A percentile compares a stretch with the other conserved stretches of the same genome.
Evolutionary conservation across 2,797 vertebrate genomes (phyloP).

Genomic region (Syngnathus rostellatus): DNA sequence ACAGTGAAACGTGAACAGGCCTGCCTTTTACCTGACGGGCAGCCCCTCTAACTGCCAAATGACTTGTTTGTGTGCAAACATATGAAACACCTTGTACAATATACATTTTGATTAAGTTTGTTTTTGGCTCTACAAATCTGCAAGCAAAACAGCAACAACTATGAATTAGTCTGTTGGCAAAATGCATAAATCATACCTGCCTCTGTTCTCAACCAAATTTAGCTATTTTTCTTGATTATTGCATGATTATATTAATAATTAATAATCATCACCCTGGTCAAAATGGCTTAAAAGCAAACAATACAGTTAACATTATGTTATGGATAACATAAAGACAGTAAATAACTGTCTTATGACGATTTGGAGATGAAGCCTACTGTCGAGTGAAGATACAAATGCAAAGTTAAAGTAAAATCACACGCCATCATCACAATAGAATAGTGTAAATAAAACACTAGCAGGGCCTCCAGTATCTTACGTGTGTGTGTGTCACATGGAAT

Average conservation of each 20-base stretch:
- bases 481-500: conserved; percentile 11
- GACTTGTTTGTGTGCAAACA: conserved; percentile 13
- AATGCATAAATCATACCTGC: not conserved
- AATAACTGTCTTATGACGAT: not conserved
- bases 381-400: conserved; percentile 12
- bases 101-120: not conserved
- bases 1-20: conserved; percentile 49
- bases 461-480: not conserved
- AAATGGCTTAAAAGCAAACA: not conserved
- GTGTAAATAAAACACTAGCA: conserved; percentile 47
- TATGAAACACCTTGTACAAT: not conserved
- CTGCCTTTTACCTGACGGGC: conserved; percentile 38
- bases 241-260: not conserved
- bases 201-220: not conserved
- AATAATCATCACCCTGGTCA: not conserved
- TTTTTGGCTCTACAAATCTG: not conserved
- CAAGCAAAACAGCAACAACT: not conserved
- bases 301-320: not conserved
- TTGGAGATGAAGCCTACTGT: not conserved
- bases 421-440: conserved; percentile 20
- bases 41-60: conserved; percentile 35
- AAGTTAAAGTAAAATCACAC: conserved; percentile 22
- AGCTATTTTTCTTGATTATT: not conserved
- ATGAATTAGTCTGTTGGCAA: not conserved
- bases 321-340: not conserved